Evolutionary conservation across 2,888 invertebrate species (phyloP).

Genomic region (Mythimna vitellina): DNA sequence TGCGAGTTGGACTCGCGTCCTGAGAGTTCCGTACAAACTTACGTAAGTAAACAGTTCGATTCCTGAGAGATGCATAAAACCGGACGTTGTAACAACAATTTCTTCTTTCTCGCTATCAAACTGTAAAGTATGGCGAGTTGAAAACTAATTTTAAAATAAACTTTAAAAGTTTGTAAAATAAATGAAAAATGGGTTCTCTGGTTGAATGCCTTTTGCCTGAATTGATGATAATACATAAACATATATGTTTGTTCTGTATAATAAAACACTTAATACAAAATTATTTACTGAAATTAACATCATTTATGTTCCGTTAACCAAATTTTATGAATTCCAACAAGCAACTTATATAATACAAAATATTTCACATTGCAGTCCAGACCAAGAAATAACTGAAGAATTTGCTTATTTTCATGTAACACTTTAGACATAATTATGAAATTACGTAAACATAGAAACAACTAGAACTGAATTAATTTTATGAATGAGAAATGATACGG

Average conservation of each 20-base stretch:
- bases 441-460: slow-evolving; percentile 26
- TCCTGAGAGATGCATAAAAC: no score
- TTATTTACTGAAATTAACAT: neutral
- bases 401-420: neutral
- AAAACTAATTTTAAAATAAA: no score
- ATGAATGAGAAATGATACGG: slow-evolving; percentile 33
- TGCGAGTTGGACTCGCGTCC: no score
- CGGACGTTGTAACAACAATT: no score
- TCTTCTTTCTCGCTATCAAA: no score
- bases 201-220: no score
- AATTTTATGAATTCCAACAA: neutral
- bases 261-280: neutral
- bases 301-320: neutral
- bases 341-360: neutral
- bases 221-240: no score
- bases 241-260: neutral
- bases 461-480: slow-evolving; percentile 13
- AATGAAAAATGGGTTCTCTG: no score
- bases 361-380: neutral
- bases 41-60: no score
- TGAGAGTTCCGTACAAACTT: no score
- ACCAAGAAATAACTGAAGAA: neutral
- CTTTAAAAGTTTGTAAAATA: no score
- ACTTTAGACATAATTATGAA: neutral
- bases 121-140: no score